Conservation (phyloP, 2,888 invertebrate species). For the Ichneumon xanthorius region DNA sequence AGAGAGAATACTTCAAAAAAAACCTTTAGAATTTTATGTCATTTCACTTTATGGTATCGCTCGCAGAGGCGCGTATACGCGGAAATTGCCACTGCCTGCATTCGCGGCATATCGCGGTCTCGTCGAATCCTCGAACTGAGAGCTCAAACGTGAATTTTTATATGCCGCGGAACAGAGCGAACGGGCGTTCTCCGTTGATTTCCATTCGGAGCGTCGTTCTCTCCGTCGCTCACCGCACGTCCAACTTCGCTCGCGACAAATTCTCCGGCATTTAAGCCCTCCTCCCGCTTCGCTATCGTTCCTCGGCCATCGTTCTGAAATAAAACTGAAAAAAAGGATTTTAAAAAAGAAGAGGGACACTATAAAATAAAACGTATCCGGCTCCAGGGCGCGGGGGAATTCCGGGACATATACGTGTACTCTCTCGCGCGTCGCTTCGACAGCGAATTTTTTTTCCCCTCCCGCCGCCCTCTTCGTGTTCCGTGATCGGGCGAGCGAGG, state of each 20-base stretch:
- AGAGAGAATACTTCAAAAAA: constrained; percentile 32
- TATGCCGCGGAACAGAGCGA: not conserved
- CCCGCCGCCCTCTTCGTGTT: constrained; percentile 33
- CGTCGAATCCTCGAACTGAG: constrained; percentile 9
- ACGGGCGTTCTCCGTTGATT: constrained; percentile 31
- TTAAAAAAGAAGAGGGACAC: not conserved
- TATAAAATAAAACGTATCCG: constrained; percentile 43
- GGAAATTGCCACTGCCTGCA: not conserved
- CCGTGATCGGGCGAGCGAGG: constrained; percentile 47
- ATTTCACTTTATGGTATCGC: constrained; percentile 12
- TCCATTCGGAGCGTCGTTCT: constrained; percentile 38
- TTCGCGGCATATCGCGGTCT: not conserved
- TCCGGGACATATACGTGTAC: constrained; percentile 11
- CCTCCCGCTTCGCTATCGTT: constrained; percentile 13
- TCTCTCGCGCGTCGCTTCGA: constrained; percentile 38
- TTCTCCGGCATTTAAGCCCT: constrained; percentile 52
- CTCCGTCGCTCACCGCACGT: constrained; percentile 25
- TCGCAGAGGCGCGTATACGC: not conserved
- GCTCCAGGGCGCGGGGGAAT: constrained; percentile 25
- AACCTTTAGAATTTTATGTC: constrained; percentile 22
- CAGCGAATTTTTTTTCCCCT: constrained; percentile 53
- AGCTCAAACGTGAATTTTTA: constrained; percentile 46
- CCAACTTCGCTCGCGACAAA: constrained; percentile 47
- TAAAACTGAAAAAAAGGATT: constrained; percentile 29
- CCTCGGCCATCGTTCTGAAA: constrained; percentile 17